Base-by-base conservation (phyloP, 1,140 invertebrate genomes). In the Aphis gossypii region DNA sequence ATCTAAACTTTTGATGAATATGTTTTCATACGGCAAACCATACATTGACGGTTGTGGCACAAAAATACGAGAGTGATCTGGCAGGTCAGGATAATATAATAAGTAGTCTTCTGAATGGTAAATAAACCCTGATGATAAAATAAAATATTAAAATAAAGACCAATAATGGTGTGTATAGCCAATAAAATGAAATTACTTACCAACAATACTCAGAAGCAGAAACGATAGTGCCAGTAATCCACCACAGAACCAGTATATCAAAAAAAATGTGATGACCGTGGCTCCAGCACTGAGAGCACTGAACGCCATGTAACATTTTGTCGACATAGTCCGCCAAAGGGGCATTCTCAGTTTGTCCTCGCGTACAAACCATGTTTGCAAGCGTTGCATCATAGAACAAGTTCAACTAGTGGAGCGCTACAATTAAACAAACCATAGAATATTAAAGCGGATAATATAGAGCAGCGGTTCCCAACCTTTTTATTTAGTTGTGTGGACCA, bases 31-130 rank as follows among this genome's bases (percentile, higher is more conserved):
- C 38, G 98, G 98, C 93, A 99, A 96, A 94, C 97, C 97, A 95
- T 97, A 97, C 94, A 97, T 97, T 46, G 97, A 97, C 30, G 98
- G 98, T 92, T 97, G 96, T 94, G 98, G 97, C 87, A 99, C 97
- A 95, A 98, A 98, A 82, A 98, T 96, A 94, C 98, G 96, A 14
- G 98, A 98, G 95, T 99, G 97, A 48, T 97, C 96, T 84, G 98
- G 98, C 94, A 98, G 96, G 95, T 98, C 97, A 23, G 98, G 98
- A 95, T 98, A 98, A 95, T 98, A 99, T 1, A 99, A 95, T 60
- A 99, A 95, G 94, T 97, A 96, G 95, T 99, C 98, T 95, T 99
- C 97, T 68, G 97, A 97, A 95, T 97, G 96, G 95, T 98, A 99
- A 38, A 99, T 95, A 94, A 98, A 96, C 94, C 97, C 98, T 98